Evolutionary conservation across 2,797 vertebrate genomes (phyloP).

Genomic region (Lacerta bilineata): DNA sequence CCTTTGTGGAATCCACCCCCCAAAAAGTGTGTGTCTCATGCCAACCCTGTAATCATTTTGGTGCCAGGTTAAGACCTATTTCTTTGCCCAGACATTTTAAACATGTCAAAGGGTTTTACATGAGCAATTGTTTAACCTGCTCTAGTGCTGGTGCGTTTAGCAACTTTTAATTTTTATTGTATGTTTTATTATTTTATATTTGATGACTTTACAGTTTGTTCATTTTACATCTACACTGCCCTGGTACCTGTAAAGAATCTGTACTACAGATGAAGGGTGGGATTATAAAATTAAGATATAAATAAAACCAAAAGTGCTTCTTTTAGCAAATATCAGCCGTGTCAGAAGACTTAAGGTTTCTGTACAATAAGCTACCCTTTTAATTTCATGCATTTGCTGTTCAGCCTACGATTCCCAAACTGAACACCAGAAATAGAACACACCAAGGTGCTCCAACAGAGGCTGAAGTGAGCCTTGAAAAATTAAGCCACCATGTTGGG

Average conservation of each 20-base stretch:
- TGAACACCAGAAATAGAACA: background rate
- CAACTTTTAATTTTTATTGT: background rate
- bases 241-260: background rate
- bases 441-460: background rate
- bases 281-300: background rate
- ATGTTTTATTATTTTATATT: too few relatives aligned
- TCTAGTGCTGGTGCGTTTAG: background rate
- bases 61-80: too few relatives aligned
- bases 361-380: background rate
- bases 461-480: background rate
- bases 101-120: too few relatives aligned
- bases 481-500: background rate
- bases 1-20: too few relatives aligned
- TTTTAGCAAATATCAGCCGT: conserved; percentile 2
- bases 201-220: background rate
- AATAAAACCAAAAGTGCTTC: background rate
- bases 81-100: too few relatives aligned
- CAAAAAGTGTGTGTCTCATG: too few relatives aligned
- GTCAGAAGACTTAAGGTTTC: conserved; percentile 10
- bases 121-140: too few relatives aligned
- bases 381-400: conserved; percentile 15
- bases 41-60: too few relatives aligned
- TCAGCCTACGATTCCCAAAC: background rate
- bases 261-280: background rate
- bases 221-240: background rate